phyloP scores from a whole-genome alignment of 1,140 invertebrate genomes.

The Asbolus verrucosus region DNA sequence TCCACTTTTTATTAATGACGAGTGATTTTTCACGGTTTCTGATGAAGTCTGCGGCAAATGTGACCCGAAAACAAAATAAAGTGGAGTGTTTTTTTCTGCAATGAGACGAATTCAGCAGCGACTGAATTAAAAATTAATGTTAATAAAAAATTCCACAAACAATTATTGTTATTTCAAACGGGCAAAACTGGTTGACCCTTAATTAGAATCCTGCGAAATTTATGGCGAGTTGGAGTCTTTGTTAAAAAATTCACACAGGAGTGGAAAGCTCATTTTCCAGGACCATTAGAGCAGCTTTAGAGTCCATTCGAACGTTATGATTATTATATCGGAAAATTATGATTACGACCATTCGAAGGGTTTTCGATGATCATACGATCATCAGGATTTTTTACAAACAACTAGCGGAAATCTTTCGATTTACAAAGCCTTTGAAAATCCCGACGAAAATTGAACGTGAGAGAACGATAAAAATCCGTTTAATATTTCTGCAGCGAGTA shows the following conservation, averaged over 20 bases:
- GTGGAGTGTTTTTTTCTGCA: neutral
- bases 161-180: slow-evolving; percentile 27
- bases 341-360: slow-evolving; percentile 8
- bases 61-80: slow-evolving; percentile 8
- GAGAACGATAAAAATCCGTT: too few species aligned
- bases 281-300: slow-evolving; percentile 22
- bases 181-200: slow-evolving; percentile 8
- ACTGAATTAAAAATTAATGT: slow-evolving; percentile 16
- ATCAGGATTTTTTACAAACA: neutral
- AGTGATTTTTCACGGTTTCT: slow-evolving; percentile 3
- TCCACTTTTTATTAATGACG: neutral
- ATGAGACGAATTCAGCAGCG: too few species aligned
- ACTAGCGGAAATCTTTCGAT: neutral
- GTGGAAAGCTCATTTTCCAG: slow-evolving; percentile 4
- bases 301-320: slow-evolving; percentile 28
- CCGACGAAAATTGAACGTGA: too few species aligned
- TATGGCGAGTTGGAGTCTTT: slow-evolving; percentile 6
- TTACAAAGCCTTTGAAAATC: too few species aligned
- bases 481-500: too few species aligned
- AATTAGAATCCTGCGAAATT: slow-evolving; percentile 14
- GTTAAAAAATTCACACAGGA: slow-evolving; percentile 26
- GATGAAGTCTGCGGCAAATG: neutral
- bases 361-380: neutral
- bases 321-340: slow-evolving; percentile 36
- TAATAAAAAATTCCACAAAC: slow-evolving; percentile 31